A percentile compares a stretch with the other conserved stretches of the same genome.
phyloP scores from a whole-genome alignment of 2,113 vertebrate species.

The Lepus americanus region DNA sequence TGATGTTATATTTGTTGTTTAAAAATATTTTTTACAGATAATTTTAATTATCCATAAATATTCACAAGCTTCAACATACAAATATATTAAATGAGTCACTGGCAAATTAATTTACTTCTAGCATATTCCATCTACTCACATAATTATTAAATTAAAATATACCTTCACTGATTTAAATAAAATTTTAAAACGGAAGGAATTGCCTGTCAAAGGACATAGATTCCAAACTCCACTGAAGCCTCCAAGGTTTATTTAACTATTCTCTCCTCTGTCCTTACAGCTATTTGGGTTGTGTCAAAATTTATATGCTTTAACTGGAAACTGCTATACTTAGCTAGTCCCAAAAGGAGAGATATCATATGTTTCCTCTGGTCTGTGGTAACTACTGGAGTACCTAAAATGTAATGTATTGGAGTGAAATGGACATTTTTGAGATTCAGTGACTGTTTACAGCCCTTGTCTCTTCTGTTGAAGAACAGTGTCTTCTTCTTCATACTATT shows the following conservation, averaged over 20 bases:
- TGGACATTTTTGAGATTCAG: too few relatives aligned
- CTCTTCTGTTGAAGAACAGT: too few relatives aligned
- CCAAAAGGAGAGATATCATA: too few relatives aligned
- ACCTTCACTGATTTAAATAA: not conserved
- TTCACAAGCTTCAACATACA: not conserved
- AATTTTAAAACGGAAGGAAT: slow-evolving; percentile 27
- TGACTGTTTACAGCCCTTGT: too few relatives aligned
- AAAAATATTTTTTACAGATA: not conserved
- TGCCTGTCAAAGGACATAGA: not conserved
- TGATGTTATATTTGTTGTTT: not conserved
- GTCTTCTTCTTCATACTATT: too few relatives aligned
- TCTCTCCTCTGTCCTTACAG: not conserved
- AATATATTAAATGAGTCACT: slow-evolving; percentile 42
- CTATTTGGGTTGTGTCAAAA: not conserved
- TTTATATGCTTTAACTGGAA: not conserved
- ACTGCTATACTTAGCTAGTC: too few relatives aligned
- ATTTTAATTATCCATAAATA: slow-evolving; percentile 44
- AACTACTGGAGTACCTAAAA: too few relatives aligned
- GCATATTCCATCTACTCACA: slow-evolving; percentile 15
- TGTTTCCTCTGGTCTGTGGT: too few relatives aligned
- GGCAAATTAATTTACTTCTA: slow-evolving; percentile 14
- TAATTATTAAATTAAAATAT: slow-evolving; percentile 22
- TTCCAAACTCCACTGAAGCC: not conserved
- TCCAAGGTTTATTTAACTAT: not conserved
- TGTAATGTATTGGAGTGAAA: too few relatives aligned